Base-by-base conservation (phyloP, 2,113 vertebrate genomes). In the Pterocles burchelli region DNA sequence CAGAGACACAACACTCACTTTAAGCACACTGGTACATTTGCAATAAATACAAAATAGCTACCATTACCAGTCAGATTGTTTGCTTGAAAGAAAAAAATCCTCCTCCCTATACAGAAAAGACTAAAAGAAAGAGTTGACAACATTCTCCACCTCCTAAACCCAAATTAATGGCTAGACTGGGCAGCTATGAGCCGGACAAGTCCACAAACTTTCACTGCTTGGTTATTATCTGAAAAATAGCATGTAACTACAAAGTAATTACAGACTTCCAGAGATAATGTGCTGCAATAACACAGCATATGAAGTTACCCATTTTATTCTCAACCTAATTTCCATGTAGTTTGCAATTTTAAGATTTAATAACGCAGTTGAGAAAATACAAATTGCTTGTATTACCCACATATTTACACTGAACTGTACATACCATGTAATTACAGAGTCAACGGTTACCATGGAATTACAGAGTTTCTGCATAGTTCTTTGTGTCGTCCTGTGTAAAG, bases 341-440 rank as follows among this genome's bases (percentile, higher is more conserved):
- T 94, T 81, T 95, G 88, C 93, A 94, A 97, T 93, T 95, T 96
- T 95, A 88, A 80, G 96, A 79, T 95, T 89, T 94, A 94, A 97
- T 95, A 88, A 91, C 14, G 90, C 16, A 83, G 88, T 46, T 67
- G 82, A 82, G 83, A 88, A 94, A 96, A 94, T 61, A 96, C 61
- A 93, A 97, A 93, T 93, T 93, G 85, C 93, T 92, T 85, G 75
- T 85, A 85, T 93, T 96, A 77, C 67, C 78, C 93, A 92, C 86
- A 77, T 95, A 91, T 96, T 93, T 95, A 94, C 93, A 92, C 12
- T 87, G 73, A 71, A 92, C 57, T 51, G 88, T 62, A 58, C 75
- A 25, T 29, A 95, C 89, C 63, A 25, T 91, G 68, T 83, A 96
- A 97, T 97, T 96, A 96, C 81, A 95, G 72, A 88, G 81, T 80